These are phyloP conservation scores for Drosophila pullipes DNA, from an alignment of 2,888 invertebrate genomes.

Conservation along the genomic window DNA sequence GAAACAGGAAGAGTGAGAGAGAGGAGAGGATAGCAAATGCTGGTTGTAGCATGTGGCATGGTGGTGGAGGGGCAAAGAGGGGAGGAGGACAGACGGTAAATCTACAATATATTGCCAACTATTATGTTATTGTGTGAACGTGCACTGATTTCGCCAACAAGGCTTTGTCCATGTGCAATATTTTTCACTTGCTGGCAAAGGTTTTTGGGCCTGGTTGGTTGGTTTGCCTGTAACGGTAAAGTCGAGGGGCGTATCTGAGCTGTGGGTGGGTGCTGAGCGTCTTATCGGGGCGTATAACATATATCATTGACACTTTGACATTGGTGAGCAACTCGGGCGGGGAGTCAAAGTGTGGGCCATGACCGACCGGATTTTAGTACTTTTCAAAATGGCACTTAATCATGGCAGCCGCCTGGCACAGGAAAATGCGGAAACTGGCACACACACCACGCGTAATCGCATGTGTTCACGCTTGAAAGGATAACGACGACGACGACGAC, in stretches of 20 bases:
- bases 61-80: not conserved
- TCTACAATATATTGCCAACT: conserved; percentile 75
- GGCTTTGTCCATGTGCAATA: conserved; percentile 77
- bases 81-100: conserved; percentile 43
- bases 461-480: conserved; percentile 85
- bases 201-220: not conserved
- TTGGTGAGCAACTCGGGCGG: conserved; percentile 51
- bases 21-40: not conserved
- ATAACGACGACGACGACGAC: conserved; percentile 69
- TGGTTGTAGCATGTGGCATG: not conserved
- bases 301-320: conserved; percentile 85
- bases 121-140: conserved; percentile 82
- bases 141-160: conserved; percentile 73
- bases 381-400: conserved; percentile 85
- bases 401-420: conserved; percentile 82
- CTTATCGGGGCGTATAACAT: conserved; percentile 82
- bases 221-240: not conserved
- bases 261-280: conserved; percentile 46
- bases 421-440: conserved; percentile 84
- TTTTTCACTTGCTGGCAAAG: conserved; percentile 59
- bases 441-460: conserved; percentile 83
- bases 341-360: conserved; percentile 57
- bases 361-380: conserved; percentile 85
- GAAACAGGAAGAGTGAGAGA: conserved; percentile 19
- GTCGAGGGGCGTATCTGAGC: not conserved